Evolutionary conservation across 2,113 vertebrate species (phyloP).

Genomic region (Cololabis saira): DNA sequence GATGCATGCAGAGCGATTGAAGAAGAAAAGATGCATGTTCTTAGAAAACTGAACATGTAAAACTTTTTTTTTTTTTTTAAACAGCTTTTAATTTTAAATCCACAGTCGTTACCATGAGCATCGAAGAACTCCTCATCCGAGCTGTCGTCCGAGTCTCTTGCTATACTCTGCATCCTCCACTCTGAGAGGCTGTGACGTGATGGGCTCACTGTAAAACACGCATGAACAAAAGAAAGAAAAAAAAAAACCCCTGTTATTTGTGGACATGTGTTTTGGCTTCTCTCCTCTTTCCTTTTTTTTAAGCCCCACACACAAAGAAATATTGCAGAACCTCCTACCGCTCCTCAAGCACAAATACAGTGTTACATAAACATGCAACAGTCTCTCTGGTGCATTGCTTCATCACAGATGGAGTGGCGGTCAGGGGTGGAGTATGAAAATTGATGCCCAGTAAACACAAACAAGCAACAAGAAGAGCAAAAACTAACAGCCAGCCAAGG

Average conservation of each 20-base stretch:
- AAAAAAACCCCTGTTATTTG: conserved; percentile 55
- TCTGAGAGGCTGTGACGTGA: conserved; percentile 93
- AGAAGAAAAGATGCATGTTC: conserved; percentile 19
- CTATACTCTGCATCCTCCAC: conserved; percentile 98
- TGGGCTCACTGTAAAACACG: conserved; percentile 87
- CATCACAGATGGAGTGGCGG: conserved; percentile 66
- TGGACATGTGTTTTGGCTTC: conserved; percentile 52
- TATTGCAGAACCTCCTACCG: conserved; percentile 40
- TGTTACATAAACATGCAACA: conserved; percentile 73
- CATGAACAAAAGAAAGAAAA: conserved; percentile 35
- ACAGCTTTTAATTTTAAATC: conserved; percentile 5
- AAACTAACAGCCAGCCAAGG: conserved; percentile 26
- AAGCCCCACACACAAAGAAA: conserved; percentile 26
- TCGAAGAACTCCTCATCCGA: conserved; percentile 98
- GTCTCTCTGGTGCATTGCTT: conserved; percentile 57
- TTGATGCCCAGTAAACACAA: conserved; percentile 25
- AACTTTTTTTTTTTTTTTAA: too few relatives aligned
- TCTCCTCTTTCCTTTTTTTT: conserved; percentile 38
- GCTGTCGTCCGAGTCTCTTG: conserved; percentile 94
- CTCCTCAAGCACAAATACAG: conserved; percentile 21
- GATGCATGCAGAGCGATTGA: conserved; percentile 63
- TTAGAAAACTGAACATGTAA: conserved; percentile 9
- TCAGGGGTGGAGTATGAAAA: conserved; percentile 43
- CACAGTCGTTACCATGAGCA: conserved; percentile 85
- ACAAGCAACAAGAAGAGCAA: conserved; percentile 15